Conservation (phyloP, 2,113 vertebrate genomes). For the Lethenteron camtschaticum region DNA sequence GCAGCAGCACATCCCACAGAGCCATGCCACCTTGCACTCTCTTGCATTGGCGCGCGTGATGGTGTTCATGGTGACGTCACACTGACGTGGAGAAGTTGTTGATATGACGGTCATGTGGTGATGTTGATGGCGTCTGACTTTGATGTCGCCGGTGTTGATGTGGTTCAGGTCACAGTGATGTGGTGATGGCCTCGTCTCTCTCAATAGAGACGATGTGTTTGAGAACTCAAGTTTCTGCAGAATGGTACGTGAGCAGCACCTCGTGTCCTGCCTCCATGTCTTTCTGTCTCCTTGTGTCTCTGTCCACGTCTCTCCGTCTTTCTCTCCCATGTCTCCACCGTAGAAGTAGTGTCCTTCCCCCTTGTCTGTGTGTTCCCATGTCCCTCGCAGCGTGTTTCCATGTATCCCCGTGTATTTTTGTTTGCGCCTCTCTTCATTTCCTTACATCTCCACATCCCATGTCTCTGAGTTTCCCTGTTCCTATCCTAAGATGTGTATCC, state of each 20-base stretch:
- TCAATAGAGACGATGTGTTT: conserved; percentile 34
- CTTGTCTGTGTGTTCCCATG: too few species aligned
- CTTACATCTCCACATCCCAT: too few species aligned
- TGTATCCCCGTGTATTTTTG: too few species aligned
- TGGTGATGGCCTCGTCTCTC: conserved; percentile 62
- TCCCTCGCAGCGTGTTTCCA: too few species aligned
- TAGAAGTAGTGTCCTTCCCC: too few species aligned
- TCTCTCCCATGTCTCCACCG: too few species aligned
- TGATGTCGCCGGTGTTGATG: too few species aligned
- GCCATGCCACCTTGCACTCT: too few species aligned
- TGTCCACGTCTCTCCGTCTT: neutral
- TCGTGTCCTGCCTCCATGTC: neutral
- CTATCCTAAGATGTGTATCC: too few species aligned
- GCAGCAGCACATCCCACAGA: too few species aligned
- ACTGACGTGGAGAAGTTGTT: neutral
- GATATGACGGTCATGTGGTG: conserved; percentile 4
- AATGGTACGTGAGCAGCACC: conserved; percentile 31
- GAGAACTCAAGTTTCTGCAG: conserved; percentile 55
- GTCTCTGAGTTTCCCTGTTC: neutral
- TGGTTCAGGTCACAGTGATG: conserved; percentile 56
- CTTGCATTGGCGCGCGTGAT: neutral
- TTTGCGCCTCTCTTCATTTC: too few species aligned
- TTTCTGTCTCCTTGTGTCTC: neutral
- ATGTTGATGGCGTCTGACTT: too few species aligned
- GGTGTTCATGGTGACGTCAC: conserved; percentile 5